These are phyloP conservation scores for Mobula hypostoma DNA, from an alignment of 2,113 vertebrate species.

Conservation along the genomic window DNA sequence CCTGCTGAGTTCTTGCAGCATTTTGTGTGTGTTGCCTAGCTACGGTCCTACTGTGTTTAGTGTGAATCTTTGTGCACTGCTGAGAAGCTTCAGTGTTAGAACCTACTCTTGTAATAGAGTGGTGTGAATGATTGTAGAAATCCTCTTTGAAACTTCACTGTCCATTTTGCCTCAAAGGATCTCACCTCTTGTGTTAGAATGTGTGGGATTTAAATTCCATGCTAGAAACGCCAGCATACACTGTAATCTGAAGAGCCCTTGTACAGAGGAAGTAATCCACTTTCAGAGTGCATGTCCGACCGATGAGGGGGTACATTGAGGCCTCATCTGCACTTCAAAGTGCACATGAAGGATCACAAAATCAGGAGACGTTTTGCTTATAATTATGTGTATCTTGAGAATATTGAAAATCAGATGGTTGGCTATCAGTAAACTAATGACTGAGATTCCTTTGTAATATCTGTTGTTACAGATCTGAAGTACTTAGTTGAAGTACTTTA, in stretches of 20 bases:
- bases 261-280: neutral
- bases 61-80: neutral
- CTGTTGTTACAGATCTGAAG: neutral
- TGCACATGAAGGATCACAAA: no score
- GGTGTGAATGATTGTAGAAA: neutral
- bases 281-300: no score
- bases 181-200: neutral
- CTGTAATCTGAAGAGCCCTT: neutral
- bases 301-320: no score
- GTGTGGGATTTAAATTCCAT: neutral
- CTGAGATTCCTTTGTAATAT: neutral
- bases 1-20: no score
- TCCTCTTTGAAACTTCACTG: neutral
- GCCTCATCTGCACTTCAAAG: no score
- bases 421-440: neutral
- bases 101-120: no score
- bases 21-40: neutral
- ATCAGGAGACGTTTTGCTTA: no score
- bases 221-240: neutral
- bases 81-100: neutral
- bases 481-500: no score
- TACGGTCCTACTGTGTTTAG: neutral
- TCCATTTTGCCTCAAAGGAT: no score
- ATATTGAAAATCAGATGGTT: neutral
- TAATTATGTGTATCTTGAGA: neutral